Conservation (phyloP, 1,140 invertebrate genomes). For the Bombus picipes region DNA sequence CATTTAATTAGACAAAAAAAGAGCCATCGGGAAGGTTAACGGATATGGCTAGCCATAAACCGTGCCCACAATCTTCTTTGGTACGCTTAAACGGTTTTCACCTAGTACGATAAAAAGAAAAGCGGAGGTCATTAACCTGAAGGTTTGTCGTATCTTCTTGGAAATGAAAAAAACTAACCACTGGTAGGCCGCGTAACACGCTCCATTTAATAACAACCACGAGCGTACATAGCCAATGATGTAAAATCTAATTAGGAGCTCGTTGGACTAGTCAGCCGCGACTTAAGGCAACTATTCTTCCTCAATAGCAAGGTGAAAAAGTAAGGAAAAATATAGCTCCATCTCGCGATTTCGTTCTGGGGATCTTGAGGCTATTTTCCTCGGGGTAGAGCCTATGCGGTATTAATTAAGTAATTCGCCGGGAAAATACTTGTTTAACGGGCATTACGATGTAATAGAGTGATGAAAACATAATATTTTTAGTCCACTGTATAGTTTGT, state of each 20-base stretch:
- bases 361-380: not conserved
- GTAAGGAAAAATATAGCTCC: not conserved
- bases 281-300: conserved; percentile 6
- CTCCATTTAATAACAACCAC: conserved; percentile 20
- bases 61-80: not conserved
- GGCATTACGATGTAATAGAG: not conserved
- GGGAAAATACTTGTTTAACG: not conserved
- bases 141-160: not conserved
- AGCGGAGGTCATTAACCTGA: conserved; percentile 17
- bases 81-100: conserved; percentile 36
- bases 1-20: conserved; percentile 25
- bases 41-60: not conserved
- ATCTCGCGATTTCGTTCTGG: not conserved
- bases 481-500: too few species aligned
- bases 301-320: not conserved
- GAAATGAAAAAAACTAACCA: conserved; percentile 24
- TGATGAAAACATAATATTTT: not conserved
- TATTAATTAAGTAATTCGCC: conserved; percentile 29
- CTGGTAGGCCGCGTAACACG: not conserved
- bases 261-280: conserved; percentile 8
- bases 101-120: conserved; percentile 12
- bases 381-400: not conserved
- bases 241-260: conserved; percentile 29
- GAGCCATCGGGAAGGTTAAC: not conserved
- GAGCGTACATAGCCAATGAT: conserved; percentile 19